Conservation (phyloP, 2,113 vertebrate species). For the Misgurnus mizolepis region DNA sequence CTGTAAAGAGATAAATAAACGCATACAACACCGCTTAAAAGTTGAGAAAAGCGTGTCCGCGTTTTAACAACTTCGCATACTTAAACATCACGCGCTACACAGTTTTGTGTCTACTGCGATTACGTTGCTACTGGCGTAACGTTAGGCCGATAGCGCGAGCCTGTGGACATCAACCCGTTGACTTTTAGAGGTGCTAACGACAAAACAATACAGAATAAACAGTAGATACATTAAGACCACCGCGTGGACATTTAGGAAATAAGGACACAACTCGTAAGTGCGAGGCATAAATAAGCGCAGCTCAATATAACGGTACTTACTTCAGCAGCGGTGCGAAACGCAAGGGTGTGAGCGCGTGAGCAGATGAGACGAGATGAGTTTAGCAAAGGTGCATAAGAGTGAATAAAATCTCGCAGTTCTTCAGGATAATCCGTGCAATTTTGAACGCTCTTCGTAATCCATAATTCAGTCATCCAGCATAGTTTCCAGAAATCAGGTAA, state of each 20-base stretch:
- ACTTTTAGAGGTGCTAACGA: background rate
- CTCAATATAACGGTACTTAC: conserved; percentile 49
- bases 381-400: conserved; percentile 13
- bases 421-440: conserved; percentile 8
- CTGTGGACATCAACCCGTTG: conserved; percentile 12
- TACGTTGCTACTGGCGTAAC: background rate
- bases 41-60: background rate
- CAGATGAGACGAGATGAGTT: conserved; percentile 6
- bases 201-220: background rate
- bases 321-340: conserved; percentile 30
- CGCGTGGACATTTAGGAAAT: background rate
- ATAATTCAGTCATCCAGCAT: background rate
- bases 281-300: background rate
- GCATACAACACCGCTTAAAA: background rate
- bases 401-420: conserved; percentile 3
- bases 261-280: background rate
- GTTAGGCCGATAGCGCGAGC: background rate
- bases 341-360: conserved; percentile 40
- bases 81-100: conserved; percentile 5
- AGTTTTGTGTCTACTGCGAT: background rate
- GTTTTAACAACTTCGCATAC: background rate
- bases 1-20: no score
- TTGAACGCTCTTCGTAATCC: conserved; percentile 7
- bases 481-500: background rate
- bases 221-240: background rate